Evolutionary conservation across 2,888 invertebrate genomes (phyloP), one percentile per base, ranked within the genome.

Genomic region (Artemia sinica): DNA sequence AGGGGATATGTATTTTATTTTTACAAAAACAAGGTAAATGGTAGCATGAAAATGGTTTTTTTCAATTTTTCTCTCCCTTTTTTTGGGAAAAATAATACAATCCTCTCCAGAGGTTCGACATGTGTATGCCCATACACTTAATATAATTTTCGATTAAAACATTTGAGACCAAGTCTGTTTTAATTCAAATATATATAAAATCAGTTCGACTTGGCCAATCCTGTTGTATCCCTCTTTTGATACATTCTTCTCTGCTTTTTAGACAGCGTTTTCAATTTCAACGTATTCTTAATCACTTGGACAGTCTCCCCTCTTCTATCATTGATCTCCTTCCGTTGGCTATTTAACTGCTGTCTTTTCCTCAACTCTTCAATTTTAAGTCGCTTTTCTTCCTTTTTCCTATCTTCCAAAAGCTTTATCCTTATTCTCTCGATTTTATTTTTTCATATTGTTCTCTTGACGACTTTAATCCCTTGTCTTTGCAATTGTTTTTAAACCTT

Each of bases 261-360:
- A 70, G 75, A 76, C 76, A 77, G 76, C 67, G 75, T 74, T 74
- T 77, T 78, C 12, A 78, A 74, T 70, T 78, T 78, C 49, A 74
- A 74, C 49, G 76, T 73, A 70, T 76, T 76, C 14, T 66, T 65
- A 52, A 70, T 68, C 63, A 71, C 72, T 68, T 74, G 72, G 13
- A 73, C 72, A 48, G 71, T 72, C 74, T 77, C 77, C 52, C 75
- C 73, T 71, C 76, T 76, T 63, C 74, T 74, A 68, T 75, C 75
- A 73, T 77, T 77, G 69, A 74, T 75, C 48, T 75, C 70, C 68
- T 73, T 72, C 68, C 75, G 72, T 71, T 75, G 74, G 67, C 75
- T 74, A 66, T 76, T 75, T 65, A 74, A 74, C 66, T 76, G 76
- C 51, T 72, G 69, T 49, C 75, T 65, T 52, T 67, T 69, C 14